phyloP scores from a whole-genome alignment of 2,113 vertebrate genomes.

The Sphaerodactylus townsendi region DNA sequence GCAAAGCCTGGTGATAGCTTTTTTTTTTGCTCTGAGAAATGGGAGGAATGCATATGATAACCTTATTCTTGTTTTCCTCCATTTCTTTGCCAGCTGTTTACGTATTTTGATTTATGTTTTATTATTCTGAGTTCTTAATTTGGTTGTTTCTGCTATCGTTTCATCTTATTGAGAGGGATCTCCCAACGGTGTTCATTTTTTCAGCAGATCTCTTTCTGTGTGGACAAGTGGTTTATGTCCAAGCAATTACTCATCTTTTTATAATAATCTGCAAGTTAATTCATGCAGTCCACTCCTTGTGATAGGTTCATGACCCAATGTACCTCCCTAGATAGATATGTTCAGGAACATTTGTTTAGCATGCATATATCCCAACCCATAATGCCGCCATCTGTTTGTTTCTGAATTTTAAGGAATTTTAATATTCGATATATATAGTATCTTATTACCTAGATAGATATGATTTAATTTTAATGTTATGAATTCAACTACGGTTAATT shows the following conservation, averaged over 20 bases:
- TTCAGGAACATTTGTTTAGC: constrained; percentile 13
- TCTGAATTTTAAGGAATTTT: too few species aligned
- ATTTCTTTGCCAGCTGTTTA: constrained; percentile 24
- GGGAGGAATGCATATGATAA: not conserved
- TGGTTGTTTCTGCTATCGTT: constrained; percentile 12
- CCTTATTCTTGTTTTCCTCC: constrained; percentile 16
- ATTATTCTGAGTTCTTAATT: constrained; percentile 12
- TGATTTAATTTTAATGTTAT: too few species aligned
- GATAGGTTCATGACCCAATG: not conserved
- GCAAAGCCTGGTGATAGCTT: constrained; percentile 9
- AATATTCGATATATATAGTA: too few species aligned
- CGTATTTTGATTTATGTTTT: constrained; percentile 10
- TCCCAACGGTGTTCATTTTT: not conserved
- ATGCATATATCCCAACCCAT: not conserved
- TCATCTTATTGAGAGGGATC: not conserved
- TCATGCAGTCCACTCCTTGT: not conserved
- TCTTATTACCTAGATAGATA: too few species aligned
- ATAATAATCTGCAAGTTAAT: not conserved
- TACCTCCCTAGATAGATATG: not conserved
- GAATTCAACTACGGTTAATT: too few species aligned
- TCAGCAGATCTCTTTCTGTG: not conserved
- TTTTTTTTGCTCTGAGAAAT: constrained; percentile 7
- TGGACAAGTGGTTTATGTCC: not conserved
- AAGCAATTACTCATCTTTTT: not conserved
- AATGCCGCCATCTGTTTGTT: too few species aligned